These are phyloP conservation scores for Cremastinae sp. DNA, from an alignment of 2,888 invertebrate genomes.

Conservation along the genomic window DNA sequence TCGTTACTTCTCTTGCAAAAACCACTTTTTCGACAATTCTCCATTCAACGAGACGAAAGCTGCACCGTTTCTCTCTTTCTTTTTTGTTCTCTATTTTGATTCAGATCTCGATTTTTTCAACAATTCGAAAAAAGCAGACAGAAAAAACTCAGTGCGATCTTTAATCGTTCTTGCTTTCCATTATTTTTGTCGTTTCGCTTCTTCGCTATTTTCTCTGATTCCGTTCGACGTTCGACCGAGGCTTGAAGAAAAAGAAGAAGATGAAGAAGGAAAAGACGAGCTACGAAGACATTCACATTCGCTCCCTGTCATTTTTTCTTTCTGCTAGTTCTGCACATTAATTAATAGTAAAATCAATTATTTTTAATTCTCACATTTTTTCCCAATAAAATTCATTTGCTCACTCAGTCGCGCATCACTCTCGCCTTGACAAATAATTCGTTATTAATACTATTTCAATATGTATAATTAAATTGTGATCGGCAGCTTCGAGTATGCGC, in stretches of 20 bases:
- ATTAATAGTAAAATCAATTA: slow-evolving; percentile 18
- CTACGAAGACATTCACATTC: slow-evolving; percentile 45
- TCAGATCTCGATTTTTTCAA: slow-evolving; percentile 18
- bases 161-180: not conserved
- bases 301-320: slow-evolving; percentile 10
- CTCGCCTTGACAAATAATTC: slow-evolving; percentile 48
- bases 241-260: slow-evolving; percentile 45
- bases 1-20: not conserved
- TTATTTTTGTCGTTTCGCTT: slow-evolving; percentile 10
- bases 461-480: slow-evolving; percentile 53
- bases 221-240: slow-evolving; percentile 54
- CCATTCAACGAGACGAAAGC: slow-evolving; percentile 41
- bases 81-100: slow-evolving; percentile 20
- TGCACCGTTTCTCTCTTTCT: not conserved
- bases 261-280: slow-evolving; percentile 30
- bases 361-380: slow-evolving; percentile 9
- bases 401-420: slow-evolving; percentile 28
- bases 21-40: slow-evolving; percentile 38
- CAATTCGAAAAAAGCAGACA: slow-evolving; percentile 6
- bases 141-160: not conserved
- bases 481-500: slow-evolving; percentile 66
- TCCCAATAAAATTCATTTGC: slow-evolving; percentile 17
- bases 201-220: slow-evolving; percentile 28
- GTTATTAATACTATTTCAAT: slow-evolving; percentile 54
- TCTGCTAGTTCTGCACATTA: slow-evolving; percentile 16